Conservation (phyloP, 2,113 vertebrate species). For the human (Homo sapiens) region DNA sequence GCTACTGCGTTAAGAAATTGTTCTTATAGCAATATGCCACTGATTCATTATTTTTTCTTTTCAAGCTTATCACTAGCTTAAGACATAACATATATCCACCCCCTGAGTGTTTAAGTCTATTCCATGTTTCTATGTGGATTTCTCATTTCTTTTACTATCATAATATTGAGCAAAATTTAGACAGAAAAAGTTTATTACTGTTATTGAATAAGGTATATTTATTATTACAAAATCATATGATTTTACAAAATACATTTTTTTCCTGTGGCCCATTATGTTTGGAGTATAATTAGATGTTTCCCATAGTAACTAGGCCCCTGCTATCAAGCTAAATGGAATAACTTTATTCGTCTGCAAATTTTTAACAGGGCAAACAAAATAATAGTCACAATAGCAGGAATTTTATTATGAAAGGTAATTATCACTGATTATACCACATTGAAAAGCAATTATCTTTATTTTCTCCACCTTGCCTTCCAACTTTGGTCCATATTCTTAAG, state of each 20-base stretch:
- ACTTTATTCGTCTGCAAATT: neutral
- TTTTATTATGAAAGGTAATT: neutral
- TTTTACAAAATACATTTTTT: neutral
- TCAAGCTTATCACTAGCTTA: neutral
- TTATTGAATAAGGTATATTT: neutral
- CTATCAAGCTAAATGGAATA: neutral
- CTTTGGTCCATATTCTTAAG: neutral
- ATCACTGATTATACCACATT: neutral
- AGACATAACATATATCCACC: neutral
- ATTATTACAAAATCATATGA: neutral
- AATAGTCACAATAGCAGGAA: neutral
- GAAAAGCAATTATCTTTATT: neutral
- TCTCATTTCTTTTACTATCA: neutral
- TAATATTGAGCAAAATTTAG: neutral
- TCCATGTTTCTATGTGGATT: neutral
- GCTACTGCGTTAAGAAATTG: neutral
- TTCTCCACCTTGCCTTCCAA: neutral
- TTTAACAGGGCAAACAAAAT: neutral
- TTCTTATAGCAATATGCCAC: neutral
- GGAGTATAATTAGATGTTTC: neutral
- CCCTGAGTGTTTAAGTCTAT: neutral
- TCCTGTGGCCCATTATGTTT: neutral
- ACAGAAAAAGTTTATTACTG: neutral
- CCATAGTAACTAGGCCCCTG: rapidly evolving
- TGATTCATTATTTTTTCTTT: neutral